Base-by-base conservation (phyloP, 2,888 invertebrate genomes). In the Drosophila barbarae region DNA sequence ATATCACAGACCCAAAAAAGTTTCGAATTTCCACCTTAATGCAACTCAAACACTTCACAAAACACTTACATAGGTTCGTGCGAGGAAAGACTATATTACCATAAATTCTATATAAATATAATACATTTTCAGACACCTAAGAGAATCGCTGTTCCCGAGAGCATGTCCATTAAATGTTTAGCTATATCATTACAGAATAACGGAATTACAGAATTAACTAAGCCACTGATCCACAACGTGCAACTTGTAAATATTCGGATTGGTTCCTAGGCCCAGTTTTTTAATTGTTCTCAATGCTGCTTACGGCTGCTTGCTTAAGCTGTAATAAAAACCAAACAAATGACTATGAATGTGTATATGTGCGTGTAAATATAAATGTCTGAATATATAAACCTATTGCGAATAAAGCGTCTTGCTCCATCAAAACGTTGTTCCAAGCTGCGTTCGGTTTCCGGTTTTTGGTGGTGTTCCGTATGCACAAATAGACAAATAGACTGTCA, bases 361-460 rank as follows among this genome's bases (percentile, higher is more conserved):
- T 74, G 52, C 51, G 64, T 61, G 59, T 73, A 70, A 59, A 58
- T 56, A 58, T 56, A 56, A 55, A 61, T 67, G 56, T 72, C 49
- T 68, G 67, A 66, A 59, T 69, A 61, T 61, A 57, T 46, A 57
- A 66, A 58, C 55, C 49, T 55, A 71, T 74, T 73, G 80, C 78
- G 72, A 79, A 79, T 84, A 79, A 79, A 79, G 74, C 72, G 61
- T 71, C 54, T 84, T 82, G 78, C 72, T 78, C 65, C 52, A 69
- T 63, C 42, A 36, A 51, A 51, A 8, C 23, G 39, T 60, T 36
- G 51, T 51, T 51, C 36, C 15, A 41, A 51, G 42, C 28, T 64
- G 30, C 42, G 30, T 64, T 64, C 41, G 51, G 50, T 63, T 44
- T 51, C 51, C 51, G 41, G 41, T 13, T 21, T 41, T 41, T 13